These are phyloP conservation scores for Solenodon paradoxus DNA, from an alignment of 2,113 vertebrate genomes.

Conservation along the genomic window DNA sequence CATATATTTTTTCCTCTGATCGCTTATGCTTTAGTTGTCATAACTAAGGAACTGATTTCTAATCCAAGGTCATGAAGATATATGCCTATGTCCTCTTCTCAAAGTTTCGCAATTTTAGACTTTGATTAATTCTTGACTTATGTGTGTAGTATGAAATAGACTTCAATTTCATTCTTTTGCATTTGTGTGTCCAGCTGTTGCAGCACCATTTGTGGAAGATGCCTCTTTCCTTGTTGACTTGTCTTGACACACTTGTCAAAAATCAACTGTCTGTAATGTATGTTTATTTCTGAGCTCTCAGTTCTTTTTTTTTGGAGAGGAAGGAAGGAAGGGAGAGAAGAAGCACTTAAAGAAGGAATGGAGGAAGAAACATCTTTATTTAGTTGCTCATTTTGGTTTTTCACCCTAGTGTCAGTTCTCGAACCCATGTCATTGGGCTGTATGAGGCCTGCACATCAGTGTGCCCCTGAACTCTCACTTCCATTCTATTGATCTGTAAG, in stretches of 20 bases:
- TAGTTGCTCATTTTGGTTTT: no score
- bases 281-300: background rate
- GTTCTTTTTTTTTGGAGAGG: background rate
- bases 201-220: background rate
- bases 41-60: constrained; percentile 4
- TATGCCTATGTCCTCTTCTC: background rate
- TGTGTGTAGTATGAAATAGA: background rate
- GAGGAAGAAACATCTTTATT: no score
- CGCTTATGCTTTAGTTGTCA: background rate
- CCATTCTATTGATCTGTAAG: background rate
- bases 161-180: background rate
- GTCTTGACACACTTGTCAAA: background rate
- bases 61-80: background rate
- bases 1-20: background rate
- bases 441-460: no score
- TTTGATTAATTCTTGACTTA: constrained; percentile 18
- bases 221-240: background rate
- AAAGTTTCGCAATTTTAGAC: background rate
- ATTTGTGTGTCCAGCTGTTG: background rate
- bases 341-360: no score
- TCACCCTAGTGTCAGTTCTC: no score
- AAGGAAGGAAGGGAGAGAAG: no score
- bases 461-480: background rate
- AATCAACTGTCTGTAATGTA: background rate
- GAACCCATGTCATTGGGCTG: no score